Conservation (phyloP, 2,888 invertebrate species). For the Arctia plantaginis region DNA sequence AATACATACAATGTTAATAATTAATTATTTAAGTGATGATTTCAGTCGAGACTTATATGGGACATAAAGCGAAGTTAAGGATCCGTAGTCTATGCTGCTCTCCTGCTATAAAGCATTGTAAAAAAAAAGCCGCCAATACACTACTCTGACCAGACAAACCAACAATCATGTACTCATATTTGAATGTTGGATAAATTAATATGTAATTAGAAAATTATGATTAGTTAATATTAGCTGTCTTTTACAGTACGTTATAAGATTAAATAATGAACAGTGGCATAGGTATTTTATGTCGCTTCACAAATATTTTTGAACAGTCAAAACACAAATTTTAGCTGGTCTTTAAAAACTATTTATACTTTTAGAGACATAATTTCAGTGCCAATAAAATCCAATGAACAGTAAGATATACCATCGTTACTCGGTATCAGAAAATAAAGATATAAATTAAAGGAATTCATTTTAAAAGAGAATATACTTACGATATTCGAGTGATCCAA, state of each 20-base stretch:
- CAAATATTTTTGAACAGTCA: no score
- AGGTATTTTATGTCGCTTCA: conserved; percentile 17
- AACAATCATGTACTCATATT: neutral
- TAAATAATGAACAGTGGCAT: neutral
- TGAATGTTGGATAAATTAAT: neutral
- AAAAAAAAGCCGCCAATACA: neutral
- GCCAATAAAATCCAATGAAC: no score
- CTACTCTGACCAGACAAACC: neutral
- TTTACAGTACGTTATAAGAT: neutral
- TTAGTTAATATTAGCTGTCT: neutral
- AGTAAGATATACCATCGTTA: no score
- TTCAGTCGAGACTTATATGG: neutral
- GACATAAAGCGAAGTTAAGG: neutral
- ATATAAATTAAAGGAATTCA: no score
- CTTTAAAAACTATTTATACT: no score
- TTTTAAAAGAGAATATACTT: no score
- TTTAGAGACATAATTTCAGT: no score
- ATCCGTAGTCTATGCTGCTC: neutral
- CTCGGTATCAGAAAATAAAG: no score
- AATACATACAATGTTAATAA: neutral
- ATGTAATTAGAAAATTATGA: neutral
- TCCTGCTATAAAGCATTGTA: neutral
- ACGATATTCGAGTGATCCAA: no score
- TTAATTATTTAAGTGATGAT: neutral
- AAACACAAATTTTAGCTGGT: no score